phyloP scores from a whole-genome alignment of 2,888 invertebrate species.

The Sphinx pinastri region DNA sequence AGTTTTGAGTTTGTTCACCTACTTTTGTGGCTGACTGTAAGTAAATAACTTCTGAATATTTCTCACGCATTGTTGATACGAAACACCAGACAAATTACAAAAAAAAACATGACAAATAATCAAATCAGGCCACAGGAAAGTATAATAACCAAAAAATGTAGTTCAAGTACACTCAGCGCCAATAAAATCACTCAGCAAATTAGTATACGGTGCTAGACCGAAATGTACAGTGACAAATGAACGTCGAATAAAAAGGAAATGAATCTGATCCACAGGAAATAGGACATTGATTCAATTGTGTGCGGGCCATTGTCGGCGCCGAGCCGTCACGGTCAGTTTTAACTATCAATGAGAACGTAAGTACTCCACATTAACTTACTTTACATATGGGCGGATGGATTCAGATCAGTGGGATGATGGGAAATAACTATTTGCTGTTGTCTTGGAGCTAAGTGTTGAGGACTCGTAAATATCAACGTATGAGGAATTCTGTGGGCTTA shows the following conservation, averaged over 20 bases:
- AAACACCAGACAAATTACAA: no score
- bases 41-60: no score
- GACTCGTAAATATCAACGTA: no score
- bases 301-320: conserved; percentile 59
- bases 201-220: conserved; percentile 56
- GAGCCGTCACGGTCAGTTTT: conserved; percentile 64
- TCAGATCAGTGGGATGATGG: not conserved
- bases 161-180: conserved; percentile 51
- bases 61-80: no score
- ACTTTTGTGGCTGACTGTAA: no score
- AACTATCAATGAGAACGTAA: conserved; percentile 39
- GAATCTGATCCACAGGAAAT: conserved; percentile 81
- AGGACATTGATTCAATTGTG: conserved; percentile 81
- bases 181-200: conserved; percentile 72
- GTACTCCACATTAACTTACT: conserved; percentile 25
- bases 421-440: not conserved
- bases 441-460: no score
- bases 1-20: no score
- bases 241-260: conserved; percentile 78
- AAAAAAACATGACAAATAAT: not conserved
- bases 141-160: conserved; percentile 21
- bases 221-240: conserved; percentile 76
- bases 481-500: no score
- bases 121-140: not conserved
- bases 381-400: conserved; percentile 1